Percentiles rank a stretch among this genome's conserved stretches.
Conservation (phyloP, 2,888 invertebrate genomes). For the Dichetophora obliterata region DNA sequence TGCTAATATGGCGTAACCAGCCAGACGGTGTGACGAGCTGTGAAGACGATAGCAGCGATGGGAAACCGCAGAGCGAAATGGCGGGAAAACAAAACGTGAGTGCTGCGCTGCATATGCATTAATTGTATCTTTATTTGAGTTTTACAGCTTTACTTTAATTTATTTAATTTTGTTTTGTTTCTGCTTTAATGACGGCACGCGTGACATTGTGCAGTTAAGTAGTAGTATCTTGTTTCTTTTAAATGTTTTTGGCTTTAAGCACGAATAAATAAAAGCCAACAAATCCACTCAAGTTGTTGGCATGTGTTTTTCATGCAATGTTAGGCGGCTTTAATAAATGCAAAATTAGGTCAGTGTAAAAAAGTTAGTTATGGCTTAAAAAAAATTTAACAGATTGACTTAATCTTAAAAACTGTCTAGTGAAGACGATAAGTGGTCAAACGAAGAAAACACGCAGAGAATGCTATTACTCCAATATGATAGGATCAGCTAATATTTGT, state of each 20-base stretch:
- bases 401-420: no score
- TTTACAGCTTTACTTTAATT: no score
- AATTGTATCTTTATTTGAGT: neutral
- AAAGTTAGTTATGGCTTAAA: no score
- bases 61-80: conserved; percentile 26
- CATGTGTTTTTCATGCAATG: neutral
- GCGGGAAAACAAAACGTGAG: neutral
- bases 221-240: neutral
- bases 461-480: no score
- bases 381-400: no score
- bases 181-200: neutral
- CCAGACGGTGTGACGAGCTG: conserved; percentile 48
- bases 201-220: neutral
- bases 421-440: no score
- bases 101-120: conserved; percentile 4
- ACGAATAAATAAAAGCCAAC: neutral
- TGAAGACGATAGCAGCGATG: conserved; percentile 44
- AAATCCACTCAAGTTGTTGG: neutral
- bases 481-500: no score
- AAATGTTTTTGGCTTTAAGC: neutral
- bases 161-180: neutral
- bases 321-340: neutral
- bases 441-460: no score
- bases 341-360: neutral
- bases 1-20: conserved; percentile 67